Evolutionary conservation across 2,113 vertebrate genomes (phyloP).

Genomic region (Tachysurus fulvidraco): DNA sequence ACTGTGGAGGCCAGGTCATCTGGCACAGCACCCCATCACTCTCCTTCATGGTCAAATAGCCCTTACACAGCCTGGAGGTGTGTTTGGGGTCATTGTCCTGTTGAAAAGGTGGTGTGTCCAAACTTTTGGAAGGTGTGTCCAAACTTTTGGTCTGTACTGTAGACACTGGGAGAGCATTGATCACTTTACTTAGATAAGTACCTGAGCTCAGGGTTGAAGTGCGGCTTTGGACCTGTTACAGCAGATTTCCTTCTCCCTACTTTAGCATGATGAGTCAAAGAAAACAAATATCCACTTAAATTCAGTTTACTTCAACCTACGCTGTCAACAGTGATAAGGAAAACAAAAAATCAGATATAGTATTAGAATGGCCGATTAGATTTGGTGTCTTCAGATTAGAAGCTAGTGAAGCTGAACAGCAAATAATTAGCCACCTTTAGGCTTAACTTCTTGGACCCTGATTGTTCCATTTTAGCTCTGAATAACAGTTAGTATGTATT

Average conservation of each 20-base stretch:
- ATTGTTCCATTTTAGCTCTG: neutral
- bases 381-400: conserved; percentile 1
- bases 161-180: neutral
- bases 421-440: conserved; percentile 24
- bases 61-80: no score
- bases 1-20: no score
- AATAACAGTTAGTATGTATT: conserved; percentile 34
- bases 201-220: neutral
- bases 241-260: neutral
- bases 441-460: neutral
- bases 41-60: no score
- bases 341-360: neutral
- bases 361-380: neutral
- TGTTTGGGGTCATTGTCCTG: no score
- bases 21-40: no score
- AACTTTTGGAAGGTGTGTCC: no score
- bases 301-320: neutral
- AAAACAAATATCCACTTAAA: neutral
- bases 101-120: no score
- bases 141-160: no score
- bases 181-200: no score
- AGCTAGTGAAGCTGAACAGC: neutral
- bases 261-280: neutral
- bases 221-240: neutral
- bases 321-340: neutral